These are phyloP conservation scores for Premnoplex brunnescens DNA, from an alignment of 2,797 vertebrate species.

Conservation along the genomic window DNA sequence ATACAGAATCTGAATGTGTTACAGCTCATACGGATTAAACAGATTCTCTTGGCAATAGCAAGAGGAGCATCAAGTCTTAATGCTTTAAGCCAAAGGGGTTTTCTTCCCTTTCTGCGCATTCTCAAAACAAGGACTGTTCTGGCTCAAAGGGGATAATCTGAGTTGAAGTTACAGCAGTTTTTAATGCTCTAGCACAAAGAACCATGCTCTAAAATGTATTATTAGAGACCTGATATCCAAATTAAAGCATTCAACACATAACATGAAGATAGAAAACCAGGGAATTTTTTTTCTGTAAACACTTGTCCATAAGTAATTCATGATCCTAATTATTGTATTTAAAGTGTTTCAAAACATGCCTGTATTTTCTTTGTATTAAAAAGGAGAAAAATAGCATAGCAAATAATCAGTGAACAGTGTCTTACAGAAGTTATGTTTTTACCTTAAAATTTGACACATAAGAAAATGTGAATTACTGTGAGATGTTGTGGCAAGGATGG, in stretches of 20 bases:
- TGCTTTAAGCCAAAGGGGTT: not conserved
- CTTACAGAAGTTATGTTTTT: not conserved
- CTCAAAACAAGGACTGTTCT: not conserved
- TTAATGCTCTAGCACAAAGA: not conserved
- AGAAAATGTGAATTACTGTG: not conserved
- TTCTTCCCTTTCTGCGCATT: not conserved
- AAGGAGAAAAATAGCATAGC: not conserved
- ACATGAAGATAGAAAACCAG: not conserved
- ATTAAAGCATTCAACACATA: not conserved
- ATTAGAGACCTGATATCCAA: not conserved
- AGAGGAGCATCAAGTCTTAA: not conserved
- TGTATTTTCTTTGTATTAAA: not conserved
- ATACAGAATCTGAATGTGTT: not conserved
- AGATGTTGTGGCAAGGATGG: not conserved
- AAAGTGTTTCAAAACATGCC: not conserved
- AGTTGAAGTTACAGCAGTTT: not conserved
- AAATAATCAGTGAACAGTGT: not conserved
- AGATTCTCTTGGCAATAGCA: not conserved
- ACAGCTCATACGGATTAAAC: not conserved
- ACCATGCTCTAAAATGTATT: not conserved
- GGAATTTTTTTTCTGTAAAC: not conserved
- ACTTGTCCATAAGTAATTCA: rapidly evolving
- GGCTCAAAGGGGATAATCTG: not conserved
- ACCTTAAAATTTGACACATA: not conserved
- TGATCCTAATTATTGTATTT: not conserved